Base-by-base conservation (phyloP, 2,888 invertebrate genomes). In the Chrysolina oricalcia region DNA sequence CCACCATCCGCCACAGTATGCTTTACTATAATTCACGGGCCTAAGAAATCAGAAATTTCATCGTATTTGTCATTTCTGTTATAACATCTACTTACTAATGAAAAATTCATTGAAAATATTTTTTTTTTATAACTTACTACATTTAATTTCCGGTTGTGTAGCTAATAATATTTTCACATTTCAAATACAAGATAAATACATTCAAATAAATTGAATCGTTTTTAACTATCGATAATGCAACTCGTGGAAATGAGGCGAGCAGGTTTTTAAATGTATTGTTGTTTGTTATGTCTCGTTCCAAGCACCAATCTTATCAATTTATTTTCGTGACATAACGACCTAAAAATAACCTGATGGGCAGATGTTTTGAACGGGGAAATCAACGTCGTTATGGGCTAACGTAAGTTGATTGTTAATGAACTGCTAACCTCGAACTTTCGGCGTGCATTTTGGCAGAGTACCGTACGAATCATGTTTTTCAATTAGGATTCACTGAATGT, bases 261-360 rank as follows among this genome's bases (percentile, higher is more conserved):
- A 35, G 35, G 59, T 35, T 53, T 10, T 27, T 27, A 15, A 19
- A 56, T 56, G 56, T 59, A 35, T 15, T 59, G n/a, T 23, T 27
- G 59, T 27, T 59, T 59, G 59, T 59, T 59, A 27, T 59, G 59
- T 59, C 59, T 23, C 35, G 10, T 27, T 35, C 10, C 9, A 27
- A 59, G 27, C 11, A 15, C 27, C 59, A 59, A 59, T 59, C 59
- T 59, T 59, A 59, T 59, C 59, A 59, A 59, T 59, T 59, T 59
- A 59, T 59, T 59, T 59, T 27, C 27, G 35, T 59, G 59, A 59
- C 59, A 27, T 59, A 59, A 27, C 59, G 59, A 35, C 23, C 59
- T 59, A 59, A 59, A 59, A 59, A 59, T 59, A 59, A 59, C 59
- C 59, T 59, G 59, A n/a, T 59, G 59, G 53, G 19, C 59, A 59